These are phyloP conservation scores for Perca flavescens DNA, from an alignment of 2,113 vertebrate genomes.

Conservation along the genomic window DNA sequence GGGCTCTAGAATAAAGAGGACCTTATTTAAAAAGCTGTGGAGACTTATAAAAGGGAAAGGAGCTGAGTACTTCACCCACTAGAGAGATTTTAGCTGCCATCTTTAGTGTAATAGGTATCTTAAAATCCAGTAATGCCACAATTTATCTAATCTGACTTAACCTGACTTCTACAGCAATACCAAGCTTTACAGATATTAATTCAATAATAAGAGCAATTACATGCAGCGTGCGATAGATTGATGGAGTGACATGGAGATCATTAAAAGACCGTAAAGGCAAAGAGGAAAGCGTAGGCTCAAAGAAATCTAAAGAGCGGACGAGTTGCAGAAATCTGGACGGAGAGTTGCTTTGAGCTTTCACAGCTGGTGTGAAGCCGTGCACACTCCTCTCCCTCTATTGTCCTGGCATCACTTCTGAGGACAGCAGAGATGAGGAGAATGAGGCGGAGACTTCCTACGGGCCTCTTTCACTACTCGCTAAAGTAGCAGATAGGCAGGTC, in stretches of 20 bases:
- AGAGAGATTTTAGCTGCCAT: constrained; percentile 5
- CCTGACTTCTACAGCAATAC: neutral
- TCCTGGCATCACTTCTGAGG: constrained; percentile 81
- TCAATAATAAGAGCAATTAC: constrained; percentile 19
- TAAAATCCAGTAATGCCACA: neutral
- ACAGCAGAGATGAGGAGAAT: constrained; percentile 54
- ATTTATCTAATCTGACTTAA: neutral
- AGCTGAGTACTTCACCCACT: neutral
- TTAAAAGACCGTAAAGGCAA: constrained; percentile 52
- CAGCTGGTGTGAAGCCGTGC: constrained; percentile 79
- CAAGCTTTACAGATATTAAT: constrained; percentile 19
- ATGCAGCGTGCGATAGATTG: constrained; percentile 35
- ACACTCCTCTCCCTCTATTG: constrained; percentile 65
- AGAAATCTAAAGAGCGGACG: constrained; percentile 57
- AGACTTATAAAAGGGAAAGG: constrained; percentile 10
- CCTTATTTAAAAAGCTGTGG: constrained; percentile 23
- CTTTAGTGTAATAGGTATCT: neutral
- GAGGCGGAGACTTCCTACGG: constrained; percentile 71
- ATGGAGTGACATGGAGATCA: constrained; percentile 57
- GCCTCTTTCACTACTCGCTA: constrained; percentile 53
- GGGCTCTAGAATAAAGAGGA: constrained; percentile 16
- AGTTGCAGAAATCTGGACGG: constrained; percentile 59
- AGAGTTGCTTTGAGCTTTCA: constrained; percentile 74
- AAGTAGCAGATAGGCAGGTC: constrained; percentile 62
- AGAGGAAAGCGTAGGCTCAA: constrained; percentile 68